Evolutionary conservation across 1,140 invertebrate genomes (phyloP).

Genomic region (Adoxophyes honmai): DNA sequence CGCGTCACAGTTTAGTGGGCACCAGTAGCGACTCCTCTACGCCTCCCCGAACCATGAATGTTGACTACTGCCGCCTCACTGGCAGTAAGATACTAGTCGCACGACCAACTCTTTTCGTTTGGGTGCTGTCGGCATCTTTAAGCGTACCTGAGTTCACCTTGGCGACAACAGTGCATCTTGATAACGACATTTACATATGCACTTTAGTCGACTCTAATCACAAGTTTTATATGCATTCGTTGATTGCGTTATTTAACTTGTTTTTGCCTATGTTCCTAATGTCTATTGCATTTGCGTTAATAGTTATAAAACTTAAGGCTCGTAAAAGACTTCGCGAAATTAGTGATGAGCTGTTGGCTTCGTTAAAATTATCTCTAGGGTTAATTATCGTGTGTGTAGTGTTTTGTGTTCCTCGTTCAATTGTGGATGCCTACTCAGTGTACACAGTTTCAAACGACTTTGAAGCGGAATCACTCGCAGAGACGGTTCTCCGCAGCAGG

Average conservation of each 20-base stretch:
- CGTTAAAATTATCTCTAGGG: conserved; percentile 63
- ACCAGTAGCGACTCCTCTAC: conserved; percentile 60
- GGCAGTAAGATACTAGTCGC: conserved; percentile 64
- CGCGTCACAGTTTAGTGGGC: conserved; percentile 69
- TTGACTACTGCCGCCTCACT: conserved; percentile 64
- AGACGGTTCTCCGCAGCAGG: conserved; percentile 25
- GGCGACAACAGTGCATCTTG: conserved; percentile 50
- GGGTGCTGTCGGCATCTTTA: conserved; percentile 75
- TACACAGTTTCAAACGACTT: conserved; percentile 37
- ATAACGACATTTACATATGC: conserved; percentile 46
- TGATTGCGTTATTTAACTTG: conserved; percentile 63
- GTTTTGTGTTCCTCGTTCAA: conserved; percentile 55
- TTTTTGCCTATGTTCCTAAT: conserved; percentile 61
- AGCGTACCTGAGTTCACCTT: conserved; percentile 77
- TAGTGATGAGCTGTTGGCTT: conserved; percentile 42
- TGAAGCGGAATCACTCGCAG: conserved; percentile 21
- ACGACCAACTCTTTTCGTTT: conserved; percentile 74
- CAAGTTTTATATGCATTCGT: conserved; percentile 58
- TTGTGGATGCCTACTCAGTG: conserved; percentile 44
- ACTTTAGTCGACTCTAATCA: conserved; percentile 61
- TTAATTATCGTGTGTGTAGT: conserved; percentile 56
- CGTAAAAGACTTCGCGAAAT: conserved; percentile 35
- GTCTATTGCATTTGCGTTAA: conserved; percentile 35
- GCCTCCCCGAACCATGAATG: conserved; percentile 65
- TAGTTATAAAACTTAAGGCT: conserved; percentile 51